Base-by-base conservation (phyloP, 2,888 invertebrate genomes). In the Perithous albicinctus region DNA sequence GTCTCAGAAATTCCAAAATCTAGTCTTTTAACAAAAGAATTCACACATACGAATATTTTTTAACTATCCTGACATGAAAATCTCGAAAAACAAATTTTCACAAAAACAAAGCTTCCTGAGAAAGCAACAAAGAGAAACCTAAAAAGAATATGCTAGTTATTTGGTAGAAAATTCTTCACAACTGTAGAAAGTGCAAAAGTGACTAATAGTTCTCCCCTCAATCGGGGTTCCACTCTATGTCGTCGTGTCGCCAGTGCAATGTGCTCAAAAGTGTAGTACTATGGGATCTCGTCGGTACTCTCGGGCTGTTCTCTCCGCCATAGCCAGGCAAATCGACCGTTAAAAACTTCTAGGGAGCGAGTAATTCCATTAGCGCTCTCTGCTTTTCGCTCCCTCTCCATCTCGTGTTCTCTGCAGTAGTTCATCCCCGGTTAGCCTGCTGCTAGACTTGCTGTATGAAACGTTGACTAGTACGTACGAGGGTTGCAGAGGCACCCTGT, bases 281-380 rank as follows among this genome's bases (percentile, higher is more conserved):
- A 38, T 15, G 12, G 66, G 61, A 56, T 61, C 73, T 67, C 74
- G 56, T 64, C 32, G 70, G 43, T 73, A 63, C 73, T 66, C 56
- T 29, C 54, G 35, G 64, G 48, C 32, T 54, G 46, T 61, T 79
- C 66, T 76, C 41, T 46, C 43, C 75, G 73, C 56, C 51, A 79
- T 85, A 86, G 86, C 87, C 72, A 76, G 74, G 82, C 88, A 92
- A 92, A 92, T 92, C 91, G 92, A 91, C 91, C 92, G 92, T 92
- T 92, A 92, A 92, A 92, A 92, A 91, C 88, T 90, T 86, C 81
- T 77, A 87, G 85, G 86, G 87, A 85, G 72, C 85, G 87, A 88
- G 87, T 90, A 89, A 90, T 90, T 90, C 89, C 89, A 90, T 90
- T 90, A 90, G 88, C 87, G 86, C 84, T 85, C 80, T 76, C 66